Evolutionary conservation across 1,140 invertebrate species (phyloP), one percentile per base, ranked within the genome.

Genomic region (Littorina saxatilis): DNA sequence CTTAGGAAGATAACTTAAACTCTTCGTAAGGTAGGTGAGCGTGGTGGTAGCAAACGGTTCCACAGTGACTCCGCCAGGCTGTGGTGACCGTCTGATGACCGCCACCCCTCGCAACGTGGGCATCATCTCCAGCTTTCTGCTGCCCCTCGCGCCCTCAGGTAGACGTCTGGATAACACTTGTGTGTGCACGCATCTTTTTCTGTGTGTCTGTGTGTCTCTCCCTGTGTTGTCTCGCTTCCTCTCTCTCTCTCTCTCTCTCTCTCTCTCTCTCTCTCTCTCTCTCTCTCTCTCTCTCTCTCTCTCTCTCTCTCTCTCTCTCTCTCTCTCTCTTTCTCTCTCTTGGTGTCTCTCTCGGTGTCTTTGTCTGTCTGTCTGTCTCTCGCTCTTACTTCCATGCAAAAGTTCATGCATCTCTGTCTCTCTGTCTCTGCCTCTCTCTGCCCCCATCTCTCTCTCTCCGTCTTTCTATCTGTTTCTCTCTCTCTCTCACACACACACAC

Each of bases 71-170:
- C 77, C 77, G 23, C 35, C 37, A 15, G 23, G 40, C 7, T 83
- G 82, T 66, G 29, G 23, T 13, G 37, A 58, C 5, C 61, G 70
- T 7, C 52, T 83, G 2, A 63, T 83, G 43, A 68, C 79, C 17
- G 82, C 82, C 55, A 79, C 58, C 39, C 52, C 79, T 11, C 72
- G 70, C 68, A 83, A 83, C 55, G 74, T 52, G 29, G 76, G 79
- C 55, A 72, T 47, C 7, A 61, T 83, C 13, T 29, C 40, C 20
- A n/a, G 61, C 7, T 83, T 83, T 70, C 27, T 83, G 5, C 35
- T 20, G 0, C 11, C 13, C 68, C 35, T 72, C 35, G 20, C 2
- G 35, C 17, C 37, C 3, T 5, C 37, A 72, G 68, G 68, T 72
- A 11, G 29, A 50, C 47, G 47, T 11, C 47, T n/a, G n/a, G n/a